These are phyloP conservation scores for Chydorus sphaericus DNA, from an alignment of 2,888 invertebrate species.

Conservation along the genomic window DNA sequence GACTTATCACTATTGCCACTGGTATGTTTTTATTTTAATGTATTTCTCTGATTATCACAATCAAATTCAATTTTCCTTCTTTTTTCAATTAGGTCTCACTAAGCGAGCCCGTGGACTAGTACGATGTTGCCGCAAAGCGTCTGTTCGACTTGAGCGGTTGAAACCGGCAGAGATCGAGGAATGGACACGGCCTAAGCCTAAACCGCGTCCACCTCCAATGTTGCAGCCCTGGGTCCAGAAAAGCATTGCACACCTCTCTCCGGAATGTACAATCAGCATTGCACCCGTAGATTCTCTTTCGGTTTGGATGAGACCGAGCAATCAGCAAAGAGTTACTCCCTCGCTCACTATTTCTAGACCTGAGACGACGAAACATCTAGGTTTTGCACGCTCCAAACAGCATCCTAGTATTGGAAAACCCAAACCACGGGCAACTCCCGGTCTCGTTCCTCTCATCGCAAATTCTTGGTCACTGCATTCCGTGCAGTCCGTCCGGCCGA, in stretches of 20 bases:
- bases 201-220: background rate
- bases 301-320: background rate
- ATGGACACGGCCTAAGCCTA: slow-evolving; percentile 6
- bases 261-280: slow-evolving; percentile 6
- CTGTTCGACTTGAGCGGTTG: background rate
- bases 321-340: background rate
- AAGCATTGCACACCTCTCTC: background rate
- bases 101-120: slow-evolving; percentile 5
- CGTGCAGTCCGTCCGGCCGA: background rate
- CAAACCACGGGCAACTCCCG: background rate
- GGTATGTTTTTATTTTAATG: slow-evolving; percentile 1
- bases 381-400: background rate
- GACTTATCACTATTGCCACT: slow-evolving; percentile 11
- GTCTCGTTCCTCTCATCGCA: slow-evolving; percentile 1
- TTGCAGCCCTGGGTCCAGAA: background rate
- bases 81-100: background rate
- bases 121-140: background rate
- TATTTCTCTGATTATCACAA: background rate
- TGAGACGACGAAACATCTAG: background rate
- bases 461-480: background rate
- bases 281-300: background rate
- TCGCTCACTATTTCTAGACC: background rate
- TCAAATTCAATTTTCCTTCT: no score
- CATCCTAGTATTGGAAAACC: background rate
- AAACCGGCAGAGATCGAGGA: slow-evolving; percentile 7